Conservation (phyloP, 2,113 vertebrate genomes). For the Axis porcinus region DNA sequence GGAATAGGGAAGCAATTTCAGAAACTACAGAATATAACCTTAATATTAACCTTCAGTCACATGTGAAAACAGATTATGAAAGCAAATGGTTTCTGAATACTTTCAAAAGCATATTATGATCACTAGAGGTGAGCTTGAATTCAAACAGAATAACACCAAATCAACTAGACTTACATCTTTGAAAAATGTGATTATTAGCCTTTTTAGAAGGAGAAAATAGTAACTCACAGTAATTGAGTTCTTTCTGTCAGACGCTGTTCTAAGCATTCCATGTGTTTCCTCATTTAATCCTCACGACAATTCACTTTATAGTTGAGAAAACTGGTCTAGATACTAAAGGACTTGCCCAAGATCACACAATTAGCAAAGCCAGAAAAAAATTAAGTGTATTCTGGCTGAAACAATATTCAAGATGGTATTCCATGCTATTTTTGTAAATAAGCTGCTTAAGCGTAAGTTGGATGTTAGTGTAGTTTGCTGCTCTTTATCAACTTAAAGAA, state of each 20-base stretch:
- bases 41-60: not conserved
- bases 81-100: conserved; percentile 1
- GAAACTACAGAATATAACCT: conserved; percentile 3
- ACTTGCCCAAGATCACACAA: not conserved
- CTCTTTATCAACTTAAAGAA: not conserved
- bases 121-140: conserved; percentile 20
- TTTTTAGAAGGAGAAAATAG: not conserved
- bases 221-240: not conserved
- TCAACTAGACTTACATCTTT: not conserved
- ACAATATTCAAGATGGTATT: not conserved
- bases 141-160: conserved; percentile 3
- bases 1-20: not conserved
- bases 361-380: not conserved
- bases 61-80: conserved; percentile 11
- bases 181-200: not conserved
- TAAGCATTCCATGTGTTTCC: not conserved
- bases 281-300: not conserved
- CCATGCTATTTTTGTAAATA: not conserved
- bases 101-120: not conserved
- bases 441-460: not conserved
- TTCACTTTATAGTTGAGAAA: not conserved
- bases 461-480: not conserved
- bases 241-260: not conserved
- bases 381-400: not conserved
- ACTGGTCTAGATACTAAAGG: not conserved